Evolutionary conservation across 2,797 vertebrate genomes (phyloP).

Genomic region (Dendrocincla fuliginosa): DNA sequence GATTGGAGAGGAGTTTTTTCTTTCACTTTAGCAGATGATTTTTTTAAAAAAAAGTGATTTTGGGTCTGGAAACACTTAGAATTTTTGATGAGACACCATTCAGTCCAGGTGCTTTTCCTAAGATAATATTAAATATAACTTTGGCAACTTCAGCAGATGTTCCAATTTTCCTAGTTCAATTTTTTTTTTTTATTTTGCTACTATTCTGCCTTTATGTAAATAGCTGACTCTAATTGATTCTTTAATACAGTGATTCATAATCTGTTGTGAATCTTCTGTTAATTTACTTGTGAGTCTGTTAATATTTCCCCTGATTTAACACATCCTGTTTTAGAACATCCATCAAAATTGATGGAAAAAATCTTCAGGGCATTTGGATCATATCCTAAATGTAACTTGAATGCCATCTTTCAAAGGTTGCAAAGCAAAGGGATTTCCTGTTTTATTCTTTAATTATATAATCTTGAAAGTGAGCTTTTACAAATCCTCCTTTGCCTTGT

Average conservation of each 20-base stretch:
- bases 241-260: slow-evolving; percentile 36
- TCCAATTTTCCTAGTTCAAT: not conserved
- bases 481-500: not conserved
- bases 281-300: slow-evolving; percentile 1
- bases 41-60: not conserved
- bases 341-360: not conserved
- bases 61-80: slow-evolving; percentile 21
- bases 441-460: not conserved
- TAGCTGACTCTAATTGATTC: slow-evolving; percentile 16
- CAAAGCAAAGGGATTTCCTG: slow-evolving; percentile 41
- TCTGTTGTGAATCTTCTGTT: slow-evolving; percentile 23
- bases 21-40: not conserved
- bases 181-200: not conserved
- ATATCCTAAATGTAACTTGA: slow-evolving; percentile 13
- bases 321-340: slow-evolving; percentile 45
- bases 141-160: slow-evolving; percentile 53
- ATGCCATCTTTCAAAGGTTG: not conserved
- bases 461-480: not conserved
- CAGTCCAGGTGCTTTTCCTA: slow-evolving; percentile 52
- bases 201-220: slow-evolving; percentile 32
- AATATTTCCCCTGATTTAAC: slow-evolving; percentile 39
- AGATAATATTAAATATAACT: slow-evolving; percentile 48
- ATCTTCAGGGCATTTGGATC: slow-evolving; percentile 8
- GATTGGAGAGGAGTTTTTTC: not conserved
- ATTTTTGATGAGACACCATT: slow-evolving; percentile 36